phyloP scores from a whole-genome alignment of 2,113 vertebrate genomes.

The Seriola aureovittata region DNA sequence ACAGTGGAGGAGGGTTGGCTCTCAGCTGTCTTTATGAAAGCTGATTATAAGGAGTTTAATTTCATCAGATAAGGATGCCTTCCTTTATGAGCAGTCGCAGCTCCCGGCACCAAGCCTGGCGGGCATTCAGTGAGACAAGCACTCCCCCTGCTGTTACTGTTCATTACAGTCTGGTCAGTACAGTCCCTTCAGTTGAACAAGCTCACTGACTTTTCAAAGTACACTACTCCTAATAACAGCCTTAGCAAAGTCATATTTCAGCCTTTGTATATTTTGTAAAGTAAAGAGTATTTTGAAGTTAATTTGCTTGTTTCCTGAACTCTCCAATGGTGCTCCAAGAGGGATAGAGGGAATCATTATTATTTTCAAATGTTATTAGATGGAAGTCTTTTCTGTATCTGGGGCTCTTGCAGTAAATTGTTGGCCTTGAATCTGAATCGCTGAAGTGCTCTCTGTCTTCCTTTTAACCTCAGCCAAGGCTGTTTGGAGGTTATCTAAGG shows the following conservation, averaged over 20 bases:
- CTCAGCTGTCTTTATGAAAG: conserved; percentile 70
- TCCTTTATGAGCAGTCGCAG: conserved; percentile 42
- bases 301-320: background rate
- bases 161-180: background rate
- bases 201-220: background rate
- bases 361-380: background rate
- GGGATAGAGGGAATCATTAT: background rate
- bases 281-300: background rate
- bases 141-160: conserved; percentile 72
- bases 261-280: too few species aligned
- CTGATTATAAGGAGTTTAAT: conserved; percentile 75
- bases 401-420: background rate
- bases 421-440: background rate
- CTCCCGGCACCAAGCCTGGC: conserved; percentile 26
- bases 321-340: background rate
- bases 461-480: conserved; percentile 25
- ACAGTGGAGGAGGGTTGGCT: conserved; percentile 45
- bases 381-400: conserved; percentile 6
- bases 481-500: conserved; percentile 9
- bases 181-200: background rate
- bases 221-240: background rate
- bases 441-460: conserved; percentile 4
- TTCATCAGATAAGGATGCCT: conserved; percentile 70
- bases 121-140: conserved; percentile 43
- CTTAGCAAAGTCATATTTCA: background rate